Base-by-base conservation (phyloP, 2,888 invertebrate genomes). In the Agrochola litura region DNA sequence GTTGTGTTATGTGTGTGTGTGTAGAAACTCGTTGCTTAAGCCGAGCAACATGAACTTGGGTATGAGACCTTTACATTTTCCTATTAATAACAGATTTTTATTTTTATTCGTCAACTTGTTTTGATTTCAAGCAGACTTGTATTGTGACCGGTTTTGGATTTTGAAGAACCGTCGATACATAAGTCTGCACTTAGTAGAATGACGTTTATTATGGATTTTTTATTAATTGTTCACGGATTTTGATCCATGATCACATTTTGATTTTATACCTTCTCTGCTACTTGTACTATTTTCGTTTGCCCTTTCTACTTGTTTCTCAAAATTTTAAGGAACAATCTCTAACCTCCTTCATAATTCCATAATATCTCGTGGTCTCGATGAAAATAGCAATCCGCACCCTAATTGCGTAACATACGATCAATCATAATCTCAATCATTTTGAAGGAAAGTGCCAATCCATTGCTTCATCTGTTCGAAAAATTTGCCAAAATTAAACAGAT, bases 71-170 rank as follows among this genome's bases (percentile, higher is more conserved):
- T 81, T 52, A 52, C 25, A 19, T 16, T 14, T 56, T 37, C 19
- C 49, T 82, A 67, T 81, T 56, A 81, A 71, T 77, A 81, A 60
- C 56, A 16, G 22, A 60, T 66, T 54, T 74, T 80, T 66, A 67
- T 67, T 52, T 66, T 56, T 25, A 67, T 60, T 61, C 49, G 16
- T 77, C 30, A 66, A 61, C 58, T 73, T 74, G 64, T 75, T 75
- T 68, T 43, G 60, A 60, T 72, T 64, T 65, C n/a, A 19, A 76
- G 46, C 58, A 54, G 65, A 60, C 72, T 61, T 65, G 52, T 52
- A 65, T 58, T 61, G 19, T 52, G 73, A 82, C 76, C 69, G 58
- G 79, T 82, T 80, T 75, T 58, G 25, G n/a, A 12, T 69, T 73
- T 68, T 61, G 6, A 61, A 41, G 22, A 58, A 66, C 58, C 43